A percentile compares a stretch with the other conserved stretches of the same genome.
These are phyloP conservation scores for Plutomurus gul DNA, from an alignment of 1,140 invertebrate genomes.

Conservation along the genomic window DNA sequence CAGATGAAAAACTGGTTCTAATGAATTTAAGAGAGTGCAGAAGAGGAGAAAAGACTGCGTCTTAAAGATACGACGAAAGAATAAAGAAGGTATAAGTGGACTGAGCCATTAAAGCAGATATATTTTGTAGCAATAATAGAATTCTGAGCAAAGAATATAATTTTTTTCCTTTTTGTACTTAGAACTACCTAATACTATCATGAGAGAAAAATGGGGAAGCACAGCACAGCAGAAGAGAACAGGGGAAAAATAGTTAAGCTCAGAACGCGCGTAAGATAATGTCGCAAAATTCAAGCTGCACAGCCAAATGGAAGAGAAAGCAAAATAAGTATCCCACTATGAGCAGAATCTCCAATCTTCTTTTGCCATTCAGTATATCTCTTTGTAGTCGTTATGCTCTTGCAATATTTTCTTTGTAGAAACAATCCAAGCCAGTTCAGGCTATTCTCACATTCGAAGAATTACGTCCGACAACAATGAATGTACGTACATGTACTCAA, in stretches of 20 bases:
- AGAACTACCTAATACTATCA: background rate
- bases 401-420: conserved; percentile 9
- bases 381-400: background rate
- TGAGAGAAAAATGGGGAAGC: background rate
- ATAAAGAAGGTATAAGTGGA: conserved; percentile 1
- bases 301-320: background rate
- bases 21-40: background rate
- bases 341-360: background rate
- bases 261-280: background rate
- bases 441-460: conserved; percentile 14
- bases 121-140: background rate
- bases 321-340: too few species aligned
- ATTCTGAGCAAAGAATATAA: background rate
- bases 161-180: background rate
- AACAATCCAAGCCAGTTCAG: background rate
- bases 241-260: background rate
- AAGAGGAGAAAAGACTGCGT: background rate
- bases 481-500: background rate
- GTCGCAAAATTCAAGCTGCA: background rate
- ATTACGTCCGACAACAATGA: conserved; percentile 19
- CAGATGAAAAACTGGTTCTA: background rate
- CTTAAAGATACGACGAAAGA: background rate
- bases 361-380: background rate
- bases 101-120: background rate
- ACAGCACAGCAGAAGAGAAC: conserved; percentile 8